Evolutionary conservation across 2,113 vertebrate genomes (phyloP).

Genomic region (Symphodus melops): DNA sequence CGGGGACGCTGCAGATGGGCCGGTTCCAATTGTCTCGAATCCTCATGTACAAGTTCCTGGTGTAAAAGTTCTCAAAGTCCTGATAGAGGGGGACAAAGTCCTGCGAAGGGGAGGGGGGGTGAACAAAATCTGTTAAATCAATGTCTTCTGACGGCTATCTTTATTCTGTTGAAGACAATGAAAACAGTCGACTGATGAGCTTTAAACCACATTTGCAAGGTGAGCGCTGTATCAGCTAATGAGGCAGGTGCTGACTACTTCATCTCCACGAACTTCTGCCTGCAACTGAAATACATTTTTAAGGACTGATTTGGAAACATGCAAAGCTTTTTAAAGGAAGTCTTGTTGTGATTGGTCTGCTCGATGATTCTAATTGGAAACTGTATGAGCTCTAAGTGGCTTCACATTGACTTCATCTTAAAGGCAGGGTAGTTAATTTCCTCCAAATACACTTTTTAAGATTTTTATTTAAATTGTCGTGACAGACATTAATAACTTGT

Average conservation of each 20-base stretch:
- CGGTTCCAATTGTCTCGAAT: constrained; percentile 98
- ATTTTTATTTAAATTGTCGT: too few species aligned
- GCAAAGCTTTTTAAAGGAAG: too few species aligned
- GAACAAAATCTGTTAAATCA: background rate
- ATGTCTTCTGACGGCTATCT: background rate
- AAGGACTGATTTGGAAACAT: too few species aligned
- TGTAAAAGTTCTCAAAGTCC: constrained; percentile 99
- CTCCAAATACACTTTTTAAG: too few species aligned
- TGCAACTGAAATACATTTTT: too few species aligned
- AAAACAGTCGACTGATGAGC: too few species aligned
- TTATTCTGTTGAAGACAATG: background rate
- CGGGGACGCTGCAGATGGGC: constrained; percentile 93
- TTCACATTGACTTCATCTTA: background rate
- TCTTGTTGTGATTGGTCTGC: background rate
- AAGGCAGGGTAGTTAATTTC: too few species aligned
- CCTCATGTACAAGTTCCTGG: constrained; percentile 96
- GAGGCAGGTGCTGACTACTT: background rate
- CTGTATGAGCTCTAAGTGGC: too few species aligned
- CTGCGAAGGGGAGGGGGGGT: constrained; percentile 70
- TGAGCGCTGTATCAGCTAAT: background rate
- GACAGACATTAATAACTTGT: too few species aligned
- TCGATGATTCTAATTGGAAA: background rate
- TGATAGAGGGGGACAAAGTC: constrained; percentile 98
- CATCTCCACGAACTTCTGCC: background rate
- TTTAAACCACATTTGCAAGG: background rate